These are phyloP conservation scores for Drosophila miranda DNA, from an alignment of 1,140 invertebrate genomes.

Conservation along the genomic window DNA sequence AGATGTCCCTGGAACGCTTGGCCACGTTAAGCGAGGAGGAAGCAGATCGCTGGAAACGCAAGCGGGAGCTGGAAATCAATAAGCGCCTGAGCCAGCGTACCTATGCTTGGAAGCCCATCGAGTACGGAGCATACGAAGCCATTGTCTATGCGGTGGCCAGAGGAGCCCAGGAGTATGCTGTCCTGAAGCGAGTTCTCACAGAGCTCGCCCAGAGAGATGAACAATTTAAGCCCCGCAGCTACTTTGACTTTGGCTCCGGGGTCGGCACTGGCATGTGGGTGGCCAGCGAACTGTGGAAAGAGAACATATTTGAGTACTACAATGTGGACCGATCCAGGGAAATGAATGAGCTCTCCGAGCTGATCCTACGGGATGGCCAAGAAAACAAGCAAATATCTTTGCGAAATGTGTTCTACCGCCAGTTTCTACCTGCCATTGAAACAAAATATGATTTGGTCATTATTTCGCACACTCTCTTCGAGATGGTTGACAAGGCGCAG, in stretches of 20 bases:
- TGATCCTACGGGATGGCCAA: constrained; percentile 86
- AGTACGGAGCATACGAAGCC: constrained; percentile 86
- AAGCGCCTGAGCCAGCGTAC: constrained; percentile 83
- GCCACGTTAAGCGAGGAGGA: constrained; percentile 54
- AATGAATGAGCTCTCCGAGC: constrained; percentile 91
- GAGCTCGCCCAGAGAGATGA: constrained; percentile 87
- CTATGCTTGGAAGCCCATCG: constrained; percentile 88
- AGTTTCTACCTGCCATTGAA: constrained; percentile 90
- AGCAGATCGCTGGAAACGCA: constrained; percentile 71
- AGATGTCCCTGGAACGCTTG: constrained; percentile 65
- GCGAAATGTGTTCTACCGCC: constrained; percentile 88
- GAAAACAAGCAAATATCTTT: constrained; percentile 84
- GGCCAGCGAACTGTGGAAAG: constrained; percentile 87
- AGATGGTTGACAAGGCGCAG: constrained; percentile 87
- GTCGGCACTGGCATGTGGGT: constrained; percentile 93
- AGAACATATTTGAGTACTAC: constrained; percentile 90
- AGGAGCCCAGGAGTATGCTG: constrained; percentile 89
- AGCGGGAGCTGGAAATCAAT: constrained; percentile 74
- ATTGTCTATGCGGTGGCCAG: constrained; percentile 88
- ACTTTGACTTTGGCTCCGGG: constrained; percentile 96
- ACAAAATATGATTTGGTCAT: constrained; percentile 91
- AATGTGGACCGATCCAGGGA: constrained; percentile 90
- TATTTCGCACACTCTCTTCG: constrained; percentile 91
- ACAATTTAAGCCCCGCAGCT: constrained; percentile 88
- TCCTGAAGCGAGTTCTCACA: constrained; percentile 87